Evolutionary conservation across 2,113 vertebrate species (phyloP).

Genomic region (Lepisosteus osseus): DNA sequence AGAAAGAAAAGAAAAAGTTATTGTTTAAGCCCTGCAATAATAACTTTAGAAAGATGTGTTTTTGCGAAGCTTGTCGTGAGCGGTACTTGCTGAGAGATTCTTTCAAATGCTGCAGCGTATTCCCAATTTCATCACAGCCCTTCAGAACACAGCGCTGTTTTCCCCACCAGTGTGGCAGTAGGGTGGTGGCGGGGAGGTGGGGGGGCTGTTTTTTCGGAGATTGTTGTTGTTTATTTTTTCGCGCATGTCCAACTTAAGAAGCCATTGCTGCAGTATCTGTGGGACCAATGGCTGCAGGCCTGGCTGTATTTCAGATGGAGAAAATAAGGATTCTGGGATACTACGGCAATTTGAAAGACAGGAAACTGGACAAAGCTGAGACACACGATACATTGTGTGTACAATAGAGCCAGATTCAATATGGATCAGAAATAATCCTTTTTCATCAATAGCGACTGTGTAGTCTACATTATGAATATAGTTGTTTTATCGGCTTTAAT

Average conservation of each 20-base stretch:
- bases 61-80: neutral
- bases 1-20: neutral
- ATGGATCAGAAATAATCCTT: too few relatives aligned
- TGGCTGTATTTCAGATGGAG: slow-evolving; percentile 54
- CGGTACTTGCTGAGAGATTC: too few relatives aligned
- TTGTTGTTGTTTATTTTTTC: slow-evolving; percentile 41
- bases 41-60: too few relatives aligned
- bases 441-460: too few relatives aligned
- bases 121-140: neutral
- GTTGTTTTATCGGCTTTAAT: too few relatives aligned
- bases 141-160: neutral
- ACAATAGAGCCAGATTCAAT: too few relatives aligned
- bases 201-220: slow-evolving; percentile 40
- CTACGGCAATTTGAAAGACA: slow-evolving; percentile 4
- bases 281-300: slow-evolving; percentile 57
- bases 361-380: neutral
- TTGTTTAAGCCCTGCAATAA: neutral
- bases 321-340: slow-evolving; percentile 61
- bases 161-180: too few relatives aligned
- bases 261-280: slow-evolving; percentile 50
- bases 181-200: slow-evolving; percentile 12
- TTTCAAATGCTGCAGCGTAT: too few relatives aligned
- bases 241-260: slow-evolving; percentile 47
- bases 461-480: too few relatives aligned
- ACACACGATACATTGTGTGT: too few relatives aligned